Evolutionary conservation across 2,888 invertebrate genomes (phyloP).

Genomic region (Seira sanloemensis): DNA sequence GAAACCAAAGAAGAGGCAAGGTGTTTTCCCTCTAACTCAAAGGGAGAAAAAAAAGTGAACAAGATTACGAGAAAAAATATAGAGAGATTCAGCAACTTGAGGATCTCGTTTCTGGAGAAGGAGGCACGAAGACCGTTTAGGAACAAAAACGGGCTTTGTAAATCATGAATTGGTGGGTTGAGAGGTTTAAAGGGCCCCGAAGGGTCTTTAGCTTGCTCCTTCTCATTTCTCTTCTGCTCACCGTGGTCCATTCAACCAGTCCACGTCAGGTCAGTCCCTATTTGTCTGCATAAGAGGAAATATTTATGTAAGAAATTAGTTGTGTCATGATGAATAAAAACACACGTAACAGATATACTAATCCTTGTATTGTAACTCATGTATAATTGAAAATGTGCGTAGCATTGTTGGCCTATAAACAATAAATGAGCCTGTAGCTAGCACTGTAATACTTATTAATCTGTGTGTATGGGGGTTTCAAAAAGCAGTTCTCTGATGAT

Average conservation of each 20-base stretch:
- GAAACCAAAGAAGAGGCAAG: slow-evolving; percentile 30
- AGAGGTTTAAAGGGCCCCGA: slow-evolving; percentile 69
- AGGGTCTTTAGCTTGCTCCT: slow-evolving; percentile 66
- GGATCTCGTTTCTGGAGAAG: slow-evolving; percentile 22
- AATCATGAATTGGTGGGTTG: slow-evolving; percentile 68
- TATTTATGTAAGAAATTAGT: slow-evolving; percentile 24
- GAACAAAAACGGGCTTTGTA: slow-evolving; percentile 28
- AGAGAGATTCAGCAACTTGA: slow-evolving; percentile 10
- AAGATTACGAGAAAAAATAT: neutral
- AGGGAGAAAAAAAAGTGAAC: slow-evolving; percentile 19
- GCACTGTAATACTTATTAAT: neutral
- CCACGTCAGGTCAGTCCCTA: slow-evolving; percentile 63
- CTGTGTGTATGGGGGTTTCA: neutral
- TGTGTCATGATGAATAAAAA: neutral
- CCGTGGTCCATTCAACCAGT: slow-evolving; percentile 64
- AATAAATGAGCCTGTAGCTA: neutral
- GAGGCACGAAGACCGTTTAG: slow-evolving; percentile 24
- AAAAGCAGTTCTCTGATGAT: slow-evolving; percentile 18
- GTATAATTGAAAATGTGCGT: neutral
- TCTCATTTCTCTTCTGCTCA: slow-evolving; percentile 62
- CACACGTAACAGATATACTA: neutral
- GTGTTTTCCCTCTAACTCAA: slow-evolving; percentile 37
- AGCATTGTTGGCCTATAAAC: neutral
- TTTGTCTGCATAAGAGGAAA: neutral
- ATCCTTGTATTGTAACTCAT: neutral